Evolutionary conservation across 2,888 invertebrate species (phyloP).

Genomic region (Caenorhabditis doughertyi): DNA sequence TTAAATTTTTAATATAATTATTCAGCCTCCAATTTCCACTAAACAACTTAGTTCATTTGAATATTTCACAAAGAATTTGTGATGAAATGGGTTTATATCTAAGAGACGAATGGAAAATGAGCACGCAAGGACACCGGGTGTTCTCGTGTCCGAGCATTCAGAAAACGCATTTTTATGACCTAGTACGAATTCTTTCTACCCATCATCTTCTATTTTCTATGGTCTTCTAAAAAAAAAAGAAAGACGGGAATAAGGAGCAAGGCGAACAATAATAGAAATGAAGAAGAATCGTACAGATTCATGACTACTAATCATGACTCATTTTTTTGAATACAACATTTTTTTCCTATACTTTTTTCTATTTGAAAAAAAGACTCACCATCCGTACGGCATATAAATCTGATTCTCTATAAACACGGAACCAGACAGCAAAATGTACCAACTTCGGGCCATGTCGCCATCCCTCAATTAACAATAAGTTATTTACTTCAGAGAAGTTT

Average conservation of each 20-base stretch:
- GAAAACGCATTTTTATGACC: slow-evolving; percentile 44
- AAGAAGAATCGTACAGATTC: slow-evolving; percentile 7
- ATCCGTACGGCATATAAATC: slow-evolving; percentile 88
- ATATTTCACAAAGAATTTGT: slow-evolving; percentile 18
- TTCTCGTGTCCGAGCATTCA: slow-evolving; percentile 17
- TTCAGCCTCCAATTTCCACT: background rate
- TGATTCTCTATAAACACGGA: slow-evolving; percentile 92
- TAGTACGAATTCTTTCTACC: slow-evolving; percentile 46
- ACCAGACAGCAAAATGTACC: slow-evolving; percentile 90
- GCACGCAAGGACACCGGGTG: slow-evolving; percentile 26
- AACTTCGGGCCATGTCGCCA: slow-evolving; percentile 89
- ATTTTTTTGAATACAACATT: background rate
- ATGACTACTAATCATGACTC: slow-evolving; percentile 24
- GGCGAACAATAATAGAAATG: background rate
- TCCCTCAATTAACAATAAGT: slow-evolving; percentile 87
- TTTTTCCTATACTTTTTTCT: background rate
- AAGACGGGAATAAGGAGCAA: slow-evolving; percentile 2
- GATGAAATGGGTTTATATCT: slow-evolving; percentile 26
- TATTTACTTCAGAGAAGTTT: too few relatives aligned
- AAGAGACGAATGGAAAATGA: slow-evolving; percentile 22
- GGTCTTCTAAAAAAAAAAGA: background rate
- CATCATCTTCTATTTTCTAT: slow-evolving; percentile 6
- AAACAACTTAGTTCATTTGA: slow-evolving; percentile 1
- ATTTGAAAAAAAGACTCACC: slow-evolving; percentile 81
- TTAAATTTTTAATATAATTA: too few relatives aligned